Conservation (phyloP, 2,113 vertebrate genomes). For the Murina feae region DNA sequence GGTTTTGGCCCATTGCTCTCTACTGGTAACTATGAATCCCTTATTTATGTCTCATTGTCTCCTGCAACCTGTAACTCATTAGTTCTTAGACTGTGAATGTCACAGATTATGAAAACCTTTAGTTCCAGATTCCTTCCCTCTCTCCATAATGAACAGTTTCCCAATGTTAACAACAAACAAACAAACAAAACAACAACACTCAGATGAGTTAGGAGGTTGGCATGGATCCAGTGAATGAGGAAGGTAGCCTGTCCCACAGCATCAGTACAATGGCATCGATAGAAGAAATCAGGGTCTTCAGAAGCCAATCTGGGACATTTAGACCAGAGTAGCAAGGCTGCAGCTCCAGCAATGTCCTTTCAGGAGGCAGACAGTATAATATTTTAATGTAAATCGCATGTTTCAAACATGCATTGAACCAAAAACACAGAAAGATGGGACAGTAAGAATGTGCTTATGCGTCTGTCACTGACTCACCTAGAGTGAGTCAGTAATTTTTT, state of each 20-base stretch:
- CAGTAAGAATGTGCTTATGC: background rate
- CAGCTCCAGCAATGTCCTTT: background rate
- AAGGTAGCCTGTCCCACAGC: background rate
- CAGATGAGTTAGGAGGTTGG: background rate
- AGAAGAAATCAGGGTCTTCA: constrained; percentile 13
- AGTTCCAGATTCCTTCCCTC: background rate
- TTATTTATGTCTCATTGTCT: background rate
- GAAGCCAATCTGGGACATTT: background rate
- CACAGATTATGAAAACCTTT: background rate
- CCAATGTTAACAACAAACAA: background rate
- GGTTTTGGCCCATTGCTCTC: background rate
- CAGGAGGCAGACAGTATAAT: background rate
- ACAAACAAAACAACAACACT: background rate
- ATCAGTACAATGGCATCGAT: background rate
- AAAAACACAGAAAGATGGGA: background rate
- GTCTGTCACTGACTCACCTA: background rate
- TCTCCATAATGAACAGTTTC: background rate
- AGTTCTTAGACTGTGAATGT: background rate
- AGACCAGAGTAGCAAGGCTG: background rate
- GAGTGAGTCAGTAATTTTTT: constrained; percentile 10
- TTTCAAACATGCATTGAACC: background rate
- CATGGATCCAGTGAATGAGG: background rate
- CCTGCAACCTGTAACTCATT: background rate
- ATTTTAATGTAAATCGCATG: constrained; percentile 22
- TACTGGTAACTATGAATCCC: background rate